Evolutionary conservation across 2,113 vertebrate species (phyloP), one percentile per base, ranked within the genome.

Genomic region (Myrmecobius fasciatus): DNA sequence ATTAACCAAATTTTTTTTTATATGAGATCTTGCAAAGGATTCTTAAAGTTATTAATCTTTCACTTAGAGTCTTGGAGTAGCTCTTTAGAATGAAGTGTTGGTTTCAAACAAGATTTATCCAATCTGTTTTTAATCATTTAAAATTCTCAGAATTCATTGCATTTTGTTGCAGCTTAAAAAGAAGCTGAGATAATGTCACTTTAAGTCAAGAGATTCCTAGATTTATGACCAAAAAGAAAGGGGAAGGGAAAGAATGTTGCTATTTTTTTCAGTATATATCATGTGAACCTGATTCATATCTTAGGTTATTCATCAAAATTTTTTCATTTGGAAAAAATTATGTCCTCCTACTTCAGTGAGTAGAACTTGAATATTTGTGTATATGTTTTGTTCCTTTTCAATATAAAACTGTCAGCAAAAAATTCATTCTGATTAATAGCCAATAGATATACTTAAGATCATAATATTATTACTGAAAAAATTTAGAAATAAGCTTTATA

Each of bases 391-490:
- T 83, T 83, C 43, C 60, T n/a, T 83, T 43, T 17, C 92, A 51
- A 91, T 26, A 0, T 48, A 67, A 48, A 31, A 93, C 14, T 96
- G 4, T 90, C 91, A 90, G 52, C 89, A 0, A 94, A 52, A 94
- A 96, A 91, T 92, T 96, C 3, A 91, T 1, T 89, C 25, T 52
- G 0, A 52, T 95, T 97, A 7, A 97, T 97, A 97, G n/a, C 0
- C 2, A 96, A 46, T 52, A 88, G 52, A 91, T 93, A 92, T 90
- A 10, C 91, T 91, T 96, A 88, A 89, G 49, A 0, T 49, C 52
- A 52, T 52, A 51, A 22, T 91, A 93, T 88, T 24, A 46, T 91
- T 88, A 95, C 90, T 91, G 17, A 92, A 53, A 67, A 10, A 92
- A 94, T 4, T 54, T 9, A 92, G 52, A 48, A 96, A 60, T 93